Percentiles rank a stretch among this genome's conserved stretches.
phyloP scores from a whole-genome alignment of 1,140 invertebrate genomes.

The Micrasema minimum region DNA sequence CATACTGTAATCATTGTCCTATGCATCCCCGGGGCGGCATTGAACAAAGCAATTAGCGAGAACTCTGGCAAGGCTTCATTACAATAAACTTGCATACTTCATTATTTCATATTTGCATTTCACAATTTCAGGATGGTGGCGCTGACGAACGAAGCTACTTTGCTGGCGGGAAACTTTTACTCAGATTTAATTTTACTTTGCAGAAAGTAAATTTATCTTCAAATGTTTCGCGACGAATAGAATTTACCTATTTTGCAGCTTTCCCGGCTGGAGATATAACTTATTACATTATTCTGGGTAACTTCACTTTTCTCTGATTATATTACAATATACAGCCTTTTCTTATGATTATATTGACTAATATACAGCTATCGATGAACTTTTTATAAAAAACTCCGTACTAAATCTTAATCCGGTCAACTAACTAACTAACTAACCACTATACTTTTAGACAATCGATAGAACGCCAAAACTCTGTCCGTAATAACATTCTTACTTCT shows the following conservation, averaged over 20 bases:
- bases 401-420: too few species aligned
- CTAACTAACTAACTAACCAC: too few species aligned
- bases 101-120: conserved; percentile 1
- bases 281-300: too few species aligned
- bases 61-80: conserved; percentile 1
- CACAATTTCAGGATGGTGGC: not conserved
- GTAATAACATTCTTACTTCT: too few species aligned
- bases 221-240: too few species aligned
- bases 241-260: not conserved
- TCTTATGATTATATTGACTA: too few species aligned
- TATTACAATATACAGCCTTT: too few species aligned
- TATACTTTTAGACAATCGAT: too few species aligned
- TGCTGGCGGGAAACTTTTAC: conserved; percentile 1
- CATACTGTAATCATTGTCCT: conserved; percentile 10
- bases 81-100: conserved; percentile 32
- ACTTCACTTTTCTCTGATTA: too few species aligned
- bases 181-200: not conserved
- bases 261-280: not conserved
- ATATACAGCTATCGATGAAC: too few species aligned
- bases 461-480: too few species aligned
- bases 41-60: conserved; percentile 35
- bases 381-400: too few species aligned
- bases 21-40: conserved; percentile 13
- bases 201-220: not conserved
- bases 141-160: not conserved